Conservation (phyloP, 23 tunicate species). For the Phallusia fumigata region DNA sequence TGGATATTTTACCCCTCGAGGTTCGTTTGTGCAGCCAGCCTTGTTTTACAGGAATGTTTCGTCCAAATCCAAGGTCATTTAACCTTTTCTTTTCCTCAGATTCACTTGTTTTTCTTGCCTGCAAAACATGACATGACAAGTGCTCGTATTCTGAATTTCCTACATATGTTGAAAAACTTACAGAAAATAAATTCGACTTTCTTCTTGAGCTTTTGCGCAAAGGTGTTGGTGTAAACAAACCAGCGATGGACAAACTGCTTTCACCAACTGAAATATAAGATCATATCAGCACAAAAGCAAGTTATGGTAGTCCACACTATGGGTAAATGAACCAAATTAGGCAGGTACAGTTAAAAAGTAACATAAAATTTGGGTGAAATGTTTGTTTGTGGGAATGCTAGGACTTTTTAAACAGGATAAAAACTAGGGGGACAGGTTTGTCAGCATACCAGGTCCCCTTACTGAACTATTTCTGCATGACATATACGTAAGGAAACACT, state of each 20-base stretch:
- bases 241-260: slow-evolving; percentile 42
- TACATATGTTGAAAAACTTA: slow-evolving; percentile 23
- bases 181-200: slow-evolving; percentile 75
- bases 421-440: too few relatives aligned
- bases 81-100: slow-evolving; percentile 62
- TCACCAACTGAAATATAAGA: slow-evolving; percentile 33
- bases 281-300: too few relatives aligned
- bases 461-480: too few relatives aligned
- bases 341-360: too few relatives aligned
- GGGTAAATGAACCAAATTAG: too few relatives aligned
- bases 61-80: slow-evolving; percentile 80
- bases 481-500: too few relatives aligned
- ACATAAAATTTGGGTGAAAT: too few relatives aligned
- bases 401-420: too few relatives aligned
- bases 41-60: slow-evolving; percentile 90
- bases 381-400: too few relatives aligned
- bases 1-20: slow-evolving; percentile 53
- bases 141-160: background rate
- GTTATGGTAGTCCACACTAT: too few relatives aligned
- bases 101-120: slow-evolving; percentile 83
- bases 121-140: background rate
- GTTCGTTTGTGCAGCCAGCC: slow-evolving; percentile 72
- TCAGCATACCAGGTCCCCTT: too few relatives aligned
- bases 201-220: slow-evolving; percentile 72
- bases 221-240: slow-evolving; percentile 74